Evolutionary conservation across 1,140 invertebrate species (phyloP).

Genomic region (Pogonomyrmex californicus): DNA sequence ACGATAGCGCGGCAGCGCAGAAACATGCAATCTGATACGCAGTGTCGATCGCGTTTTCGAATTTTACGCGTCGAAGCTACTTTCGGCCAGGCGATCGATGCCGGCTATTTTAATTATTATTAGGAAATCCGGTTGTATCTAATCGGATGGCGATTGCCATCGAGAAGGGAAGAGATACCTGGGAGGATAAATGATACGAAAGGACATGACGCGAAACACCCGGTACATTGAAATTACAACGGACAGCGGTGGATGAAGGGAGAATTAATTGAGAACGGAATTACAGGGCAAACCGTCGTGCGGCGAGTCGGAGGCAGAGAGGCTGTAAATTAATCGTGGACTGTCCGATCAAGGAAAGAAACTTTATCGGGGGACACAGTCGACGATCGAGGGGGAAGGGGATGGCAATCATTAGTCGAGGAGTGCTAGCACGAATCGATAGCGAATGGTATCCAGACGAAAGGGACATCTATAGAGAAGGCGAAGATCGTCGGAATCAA

Average conservation of each 20-base stretch:
- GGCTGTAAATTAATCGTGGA: constrained; percentile 55
- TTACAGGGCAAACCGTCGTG: constrained; percentile 33
- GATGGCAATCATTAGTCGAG: constrained; percentile 44
- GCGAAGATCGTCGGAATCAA: constrained; percentile 21
- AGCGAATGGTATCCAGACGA: constrained; percentile 29
- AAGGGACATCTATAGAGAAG: constrained; percentile 7
- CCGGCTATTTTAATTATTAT: constrained; percentile 26
- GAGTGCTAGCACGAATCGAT: constrained; percentile 35
- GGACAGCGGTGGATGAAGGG: constrained; percentile 34
- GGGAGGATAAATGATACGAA: neutral
- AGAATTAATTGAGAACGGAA: constrained; percentile 38
- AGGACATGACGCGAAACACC: constrained; percentile 14
- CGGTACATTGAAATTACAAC: constrained; percentile 36
- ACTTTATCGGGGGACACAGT: constrained; percentile 39
- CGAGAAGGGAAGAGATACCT: neutral
- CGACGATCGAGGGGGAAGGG: neutral
- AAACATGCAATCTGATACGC: constrained; percentile 26
- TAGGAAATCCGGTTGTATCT: constrained; percentile 1
- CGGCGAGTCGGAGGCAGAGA: constrained; percentile 13
- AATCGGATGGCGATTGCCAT: neutral
- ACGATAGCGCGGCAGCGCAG: neutral
- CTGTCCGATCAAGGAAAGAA: constrained; percentile 29
- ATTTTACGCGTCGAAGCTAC: neutral
- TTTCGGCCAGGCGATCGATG: neutral
- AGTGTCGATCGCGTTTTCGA: constrained; percentile 73